Conservation (phyloP, 2,888 invertebrate species). For the Thysanoteuthis rhombus region DNA sequence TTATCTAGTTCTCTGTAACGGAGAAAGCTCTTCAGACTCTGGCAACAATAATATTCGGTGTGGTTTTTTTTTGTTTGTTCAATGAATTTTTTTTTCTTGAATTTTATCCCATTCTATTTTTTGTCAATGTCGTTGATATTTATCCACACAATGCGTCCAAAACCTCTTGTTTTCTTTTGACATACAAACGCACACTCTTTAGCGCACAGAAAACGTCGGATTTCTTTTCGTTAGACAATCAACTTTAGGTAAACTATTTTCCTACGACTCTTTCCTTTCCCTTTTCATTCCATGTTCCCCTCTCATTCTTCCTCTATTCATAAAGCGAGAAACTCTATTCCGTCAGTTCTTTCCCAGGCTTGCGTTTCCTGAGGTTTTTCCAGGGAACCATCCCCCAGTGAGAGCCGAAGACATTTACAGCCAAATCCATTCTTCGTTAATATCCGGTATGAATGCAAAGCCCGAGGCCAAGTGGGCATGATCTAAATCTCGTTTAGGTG, state of each 20-base stretch:
- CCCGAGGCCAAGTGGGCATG: neutral
- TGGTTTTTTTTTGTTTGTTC: neutral
- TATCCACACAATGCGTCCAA: neutral
- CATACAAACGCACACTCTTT: neutral
- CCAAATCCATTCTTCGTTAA: neutral
- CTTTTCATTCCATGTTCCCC: neutral
- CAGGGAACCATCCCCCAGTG: neutral
- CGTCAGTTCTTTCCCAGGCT: neutral
- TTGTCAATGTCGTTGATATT: neutral
- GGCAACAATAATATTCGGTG: neutral
- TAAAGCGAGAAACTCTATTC: neutral
- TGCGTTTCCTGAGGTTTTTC: neutral
- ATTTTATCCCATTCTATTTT: neutral
- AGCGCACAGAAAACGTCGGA: neutral
- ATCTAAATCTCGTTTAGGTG: neutral
- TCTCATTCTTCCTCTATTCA: neutral
- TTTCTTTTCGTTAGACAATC: slow-evolving; percentile 12
- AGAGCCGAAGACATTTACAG: neutral
- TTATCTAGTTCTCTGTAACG: neutral
- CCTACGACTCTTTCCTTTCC: neutral
- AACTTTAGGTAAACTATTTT: neutral
- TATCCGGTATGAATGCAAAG: neutral
- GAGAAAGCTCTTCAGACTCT: neutral
- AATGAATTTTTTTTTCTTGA: neutral
- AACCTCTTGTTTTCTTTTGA: neutral